Conservation (phyloP, 1,140 invertebrate genomes). For the Dreissena rostriformis region DNA sequence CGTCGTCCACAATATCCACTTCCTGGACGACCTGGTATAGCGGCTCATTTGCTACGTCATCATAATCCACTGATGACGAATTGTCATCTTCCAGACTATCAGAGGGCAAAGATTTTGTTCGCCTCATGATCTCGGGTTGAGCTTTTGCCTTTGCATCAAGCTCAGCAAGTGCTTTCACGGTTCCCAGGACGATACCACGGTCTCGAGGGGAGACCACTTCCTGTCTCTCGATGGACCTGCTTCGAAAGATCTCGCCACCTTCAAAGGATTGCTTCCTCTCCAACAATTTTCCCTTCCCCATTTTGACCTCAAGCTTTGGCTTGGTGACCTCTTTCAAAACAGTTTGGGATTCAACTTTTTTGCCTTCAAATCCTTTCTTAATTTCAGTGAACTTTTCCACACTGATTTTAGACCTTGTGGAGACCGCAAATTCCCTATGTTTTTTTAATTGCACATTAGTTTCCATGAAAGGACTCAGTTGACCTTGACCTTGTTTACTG, state of each 20-base stretch:
- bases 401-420: slow-evolving; percentile 30
- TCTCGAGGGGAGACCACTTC: slow-evolving; percentile 27
- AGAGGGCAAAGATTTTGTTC: slow-evolving; percentile 37
- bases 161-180: slow-evolving; percentile 39
- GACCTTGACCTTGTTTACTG: background rate
- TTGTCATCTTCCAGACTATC: slow-evolving; percentile 33
- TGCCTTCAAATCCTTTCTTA: slow-evolving; percentile 53
- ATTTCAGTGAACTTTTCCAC: slow-evolving; percentile 42
- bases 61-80: slow-evolving; percentile 31
- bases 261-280: slow-evolving; percentile 55
- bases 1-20: slow-evolving; percentile 4
- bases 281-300: slow-evolving; percentile 16
- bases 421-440: slow-evolving; percentile 25
- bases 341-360: slow-evolving; percentile 18
- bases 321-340: slow-evolving; percentile 3
- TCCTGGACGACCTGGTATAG: background rate
- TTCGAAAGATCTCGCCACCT: slow-evolving; percentile 2
- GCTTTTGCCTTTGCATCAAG: slow-evolving; percentile 50
- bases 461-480: background rate
- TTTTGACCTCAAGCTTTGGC: slow-evolving; percentile 29
- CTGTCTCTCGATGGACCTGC: slow-evolving; percentile 14
- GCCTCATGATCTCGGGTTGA: slow-evolving; percentile 12
- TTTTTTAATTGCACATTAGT: background rate
- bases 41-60: background rate
- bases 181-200: slow-evolving; percentile 32